A percentile compares a stretch with the other conserved stretches of the same genome.
Conservation (phyloP, 2,113 vertebrate genomes). For the Holacanthus passer region DNA sequence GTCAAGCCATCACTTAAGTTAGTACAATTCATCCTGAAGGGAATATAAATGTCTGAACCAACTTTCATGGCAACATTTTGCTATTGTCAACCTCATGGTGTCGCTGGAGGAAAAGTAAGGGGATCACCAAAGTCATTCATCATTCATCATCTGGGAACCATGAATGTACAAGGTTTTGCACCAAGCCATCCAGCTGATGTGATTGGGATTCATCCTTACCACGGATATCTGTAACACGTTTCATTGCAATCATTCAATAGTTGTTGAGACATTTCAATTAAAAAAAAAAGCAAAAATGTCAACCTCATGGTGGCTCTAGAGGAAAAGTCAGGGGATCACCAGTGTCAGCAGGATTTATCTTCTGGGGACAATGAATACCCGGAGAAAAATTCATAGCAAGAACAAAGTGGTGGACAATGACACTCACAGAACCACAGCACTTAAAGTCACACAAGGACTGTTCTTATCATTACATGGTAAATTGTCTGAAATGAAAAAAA, state of each 20-base stretch:
- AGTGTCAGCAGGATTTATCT: background rate
- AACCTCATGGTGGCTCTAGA: background rate
- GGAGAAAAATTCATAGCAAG: background rate
- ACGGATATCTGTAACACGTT: background rate
- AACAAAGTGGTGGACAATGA: background rate
- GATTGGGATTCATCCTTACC: background rate
- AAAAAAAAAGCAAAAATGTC: background rate
- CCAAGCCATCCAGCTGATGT: background rate
- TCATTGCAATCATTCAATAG: background rate
- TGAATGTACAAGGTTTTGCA: background rate
- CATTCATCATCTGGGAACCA: background rate
- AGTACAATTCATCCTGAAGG: background rate
- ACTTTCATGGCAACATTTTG: too few relatives aligned
- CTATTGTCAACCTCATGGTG: too few relatives aligned
- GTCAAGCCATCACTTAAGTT: background rate
- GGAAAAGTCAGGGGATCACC: background rate
- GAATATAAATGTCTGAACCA: background rate
- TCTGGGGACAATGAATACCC: background rate
- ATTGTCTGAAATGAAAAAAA: background rate
- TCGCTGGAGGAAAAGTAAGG: background rate
- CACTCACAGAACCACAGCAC: background rate
- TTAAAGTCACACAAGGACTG: background rate
- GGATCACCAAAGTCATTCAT: background rate
- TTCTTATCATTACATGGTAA: background rate
- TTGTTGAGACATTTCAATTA: background rate